A percentile compares a stretch with the other conserved stretches of the same genome.
These are phyloP conservation scores for Lapara coniferarum DNA, from an alignment of 2,888 invertebrate genomes.

Conservation along the genomic window DNA sequence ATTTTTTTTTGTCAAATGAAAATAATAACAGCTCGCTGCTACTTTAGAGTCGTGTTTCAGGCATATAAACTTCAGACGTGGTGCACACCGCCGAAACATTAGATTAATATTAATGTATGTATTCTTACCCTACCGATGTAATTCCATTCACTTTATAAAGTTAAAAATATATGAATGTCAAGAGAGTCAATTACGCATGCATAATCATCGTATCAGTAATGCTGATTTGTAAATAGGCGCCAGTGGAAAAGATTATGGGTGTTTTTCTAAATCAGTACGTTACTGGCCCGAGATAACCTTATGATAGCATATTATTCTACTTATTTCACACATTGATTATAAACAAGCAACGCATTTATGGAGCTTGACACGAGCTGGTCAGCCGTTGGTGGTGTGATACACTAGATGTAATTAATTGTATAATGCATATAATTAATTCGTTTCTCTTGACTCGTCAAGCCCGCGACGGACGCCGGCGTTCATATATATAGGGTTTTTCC, in stretches of 20 bases:
- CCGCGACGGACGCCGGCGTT: too few species aligned
- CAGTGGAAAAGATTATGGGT: conserved; percentile 53
- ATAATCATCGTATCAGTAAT: conserved; percentile 32
- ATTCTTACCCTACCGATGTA: too few species aligned
- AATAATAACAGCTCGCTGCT: too few species aligned
- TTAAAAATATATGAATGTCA: too few species aligned
- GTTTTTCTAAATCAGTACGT: conserved; percentile 68
- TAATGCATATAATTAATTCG: neutral
- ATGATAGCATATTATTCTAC: conserved; percentile 54
- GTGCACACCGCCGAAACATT: too few species aligned
- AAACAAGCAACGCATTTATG: conserved; percentile 39
- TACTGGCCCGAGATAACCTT: conserved; percentile 74
- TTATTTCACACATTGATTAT: conserved; percentile 61
- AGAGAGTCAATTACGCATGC: neutral
- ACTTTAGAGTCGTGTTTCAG: too few species aligned
- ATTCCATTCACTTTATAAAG: too few species aligned
- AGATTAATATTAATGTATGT: too few species aligned
- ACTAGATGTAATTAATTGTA: conserved; percentile 9
- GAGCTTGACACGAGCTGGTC: conserved; percentile 54
- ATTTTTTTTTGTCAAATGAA: too few species aligned
- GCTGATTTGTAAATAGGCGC: conserved; percentile 64
- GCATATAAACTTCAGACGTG: too few species aligned
- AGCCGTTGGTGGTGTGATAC: conserved; percentile 47
- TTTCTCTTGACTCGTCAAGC: too few species aligned
- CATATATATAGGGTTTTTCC: too few species aligned